A percentile compares a stretch with the other conserved stretches of the same genome.
phyloP scores from a whole-genome alignment of 2,113 vertebrate species.

The Bubo scandiacus region DNA sequence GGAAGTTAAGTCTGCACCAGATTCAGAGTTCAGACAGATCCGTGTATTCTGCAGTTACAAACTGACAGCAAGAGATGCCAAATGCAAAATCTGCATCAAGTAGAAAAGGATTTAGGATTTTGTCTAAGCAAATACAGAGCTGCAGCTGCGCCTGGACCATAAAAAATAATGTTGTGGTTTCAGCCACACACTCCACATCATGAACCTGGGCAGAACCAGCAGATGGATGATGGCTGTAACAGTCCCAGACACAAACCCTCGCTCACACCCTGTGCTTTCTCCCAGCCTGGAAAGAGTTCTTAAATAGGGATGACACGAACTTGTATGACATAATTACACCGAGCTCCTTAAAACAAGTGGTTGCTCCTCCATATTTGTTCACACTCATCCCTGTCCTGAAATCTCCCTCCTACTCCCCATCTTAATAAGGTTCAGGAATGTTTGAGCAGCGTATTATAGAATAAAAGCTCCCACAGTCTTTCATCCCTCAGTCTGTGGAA shows the following conservation, averaged over 20 bases:
- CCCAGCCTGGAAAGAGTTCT: neutral
- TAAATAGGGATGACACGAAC: neutral
- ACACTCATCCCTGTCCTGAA: neutral
- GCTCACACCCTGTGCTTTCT: neutral
- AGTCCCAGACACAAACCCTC: neutral
- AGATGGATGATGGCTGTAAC: neutral
- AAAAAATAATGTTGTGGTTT: fast-evolving
- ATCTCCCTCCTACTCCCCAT: neutral
- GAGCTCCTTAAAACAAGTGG: neutral
- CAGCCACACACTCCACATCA: neutral
- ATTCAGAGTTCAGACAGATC: neutral
- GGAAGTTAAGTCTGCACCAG: neutral
- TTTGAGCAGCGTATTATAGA: neutral
- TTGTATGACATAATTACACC: neutral
- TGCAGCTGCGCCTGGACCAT: neutral
- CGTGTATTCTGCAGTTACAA: neutral
- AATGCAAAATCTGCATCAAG: neutral
- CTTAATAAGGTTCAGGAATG: neutral
- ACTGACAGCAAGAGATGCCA: neutral
- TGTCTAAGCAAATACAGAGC: neutral
- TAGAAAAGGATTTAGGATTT: neutral
- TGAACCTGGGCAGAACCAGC: neutral
- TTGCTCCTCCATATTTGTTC: neutral
- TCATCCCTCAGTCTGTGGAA: neutral
- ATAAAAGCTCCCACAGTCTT: neutral